These are phyloP conservation scores for Palaemon carinicauda DNA, from an alignment of 1,140 invertebrate species.

Conservation along the genomic window DNA sequence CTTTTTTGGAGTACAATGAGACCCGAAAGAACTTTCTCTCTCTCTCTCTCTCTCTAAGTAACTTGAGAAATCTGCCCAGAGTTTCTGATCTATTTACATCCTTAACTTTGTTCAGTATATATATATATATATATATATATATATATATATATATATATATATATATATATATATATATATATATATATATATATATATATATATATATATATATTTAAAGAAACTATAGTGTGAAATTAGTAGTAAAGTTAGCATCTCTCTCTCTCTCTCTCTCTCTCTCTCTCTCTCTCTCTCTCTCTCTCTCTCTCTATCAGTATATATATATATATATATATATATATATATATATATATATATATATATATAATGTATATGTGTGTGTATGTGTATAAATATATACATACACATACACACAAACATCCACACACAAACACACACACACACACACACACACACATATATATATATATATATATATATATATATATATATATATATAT, in stretches of 20 bases:
- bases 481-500: constrained; percentile 17
- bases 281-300: no score
- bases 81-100: background rate
- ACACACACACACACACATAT: constrained; percentile 26
- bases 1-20: background rate
- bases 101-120: background rate
- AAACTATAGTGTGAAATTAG: no score
- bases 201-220: background rate
- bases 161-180: constrained; percentile 6
- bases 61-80: no score
- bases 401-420: constrained; percentile 25
- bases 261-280: no score
- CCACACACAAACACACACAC: constrained; percentile 17
- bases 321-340: constrained; percentile 9
- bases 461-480: constrained; percentile 39
- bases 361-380: background rate
- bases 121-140: constrained; percentile 9
- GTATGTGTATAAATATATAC: constrained; percentile 19
- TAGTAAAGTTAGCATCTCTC: no score
- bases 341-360: constrained; percentile 18
- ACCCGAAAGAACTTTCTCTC: background rate
- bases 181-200: background rate
- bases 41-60: background rate
- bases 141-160: constrained; percentile 24
- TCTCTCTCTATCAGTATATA: background rate